Evolutionary conservation across 2,113 vertebrate species (phyloP).

Genomic region (Heteronetta atricapilla): DNA sequence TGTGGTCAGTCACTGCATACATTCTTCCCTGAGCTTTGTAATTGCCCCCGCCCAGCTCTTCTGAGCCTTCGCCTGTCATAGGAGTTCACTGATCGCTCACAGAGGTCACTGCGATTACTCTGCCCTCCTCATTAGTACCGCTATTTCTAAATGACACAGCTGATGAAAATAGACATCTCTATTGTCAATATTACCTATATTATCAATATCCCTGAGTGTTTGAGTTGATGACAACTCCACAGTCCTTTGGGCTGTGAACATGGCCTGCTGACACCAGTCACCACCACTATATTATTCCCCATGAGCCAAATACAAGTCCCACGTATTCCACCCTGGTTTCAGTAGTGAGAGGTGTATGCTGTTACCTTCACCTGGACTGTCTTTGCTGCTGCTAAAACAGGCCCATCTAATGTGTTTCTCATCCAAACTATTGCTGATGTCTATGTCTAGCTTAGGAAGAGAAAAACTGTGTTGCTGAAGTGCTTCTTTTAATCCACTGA

Average conservation of each 20-base stretch:
- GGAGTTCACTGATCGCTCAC: neutral
- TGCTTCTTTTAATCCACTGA: neutral
- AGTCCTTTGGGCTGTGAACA: neutral
- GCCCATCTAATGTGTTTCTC: neutral
- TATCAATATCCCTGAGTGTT: neutral
- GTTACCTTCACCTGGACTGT: neutral
- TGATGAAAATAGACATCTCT: neutral
- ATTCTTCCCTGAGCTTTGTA: too few relatives aligned
- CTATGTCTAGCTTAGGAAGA: neutral
- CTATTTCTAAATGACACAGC: fast-evolving
- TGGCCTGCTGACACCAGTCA: neutral
- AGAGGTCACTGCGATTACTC: neutral
- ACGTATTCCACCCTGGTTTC: neutral
- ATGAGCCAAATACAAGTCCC: neutral
- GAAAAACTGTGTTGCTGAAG: neutral
- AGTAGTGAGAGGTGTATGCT: neutral
- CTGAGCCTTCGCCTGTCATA: neutral
- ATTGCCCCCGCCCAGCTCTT: neutral
- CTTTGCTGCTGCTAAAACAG: neutral
- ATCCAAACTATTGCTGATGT: neutral
- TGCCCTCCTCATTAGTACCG: neutral
- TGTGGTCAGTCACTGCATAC: too few relatives aligned
- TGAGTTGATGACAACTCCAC: neutral
- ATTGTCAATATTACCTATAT: neutral
- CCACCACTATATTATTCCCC: neutral